Evolutionary conservation across 2,113 vertebrate species (phyloP).

Genomic region (Bagarius yarrelli): DNA sequence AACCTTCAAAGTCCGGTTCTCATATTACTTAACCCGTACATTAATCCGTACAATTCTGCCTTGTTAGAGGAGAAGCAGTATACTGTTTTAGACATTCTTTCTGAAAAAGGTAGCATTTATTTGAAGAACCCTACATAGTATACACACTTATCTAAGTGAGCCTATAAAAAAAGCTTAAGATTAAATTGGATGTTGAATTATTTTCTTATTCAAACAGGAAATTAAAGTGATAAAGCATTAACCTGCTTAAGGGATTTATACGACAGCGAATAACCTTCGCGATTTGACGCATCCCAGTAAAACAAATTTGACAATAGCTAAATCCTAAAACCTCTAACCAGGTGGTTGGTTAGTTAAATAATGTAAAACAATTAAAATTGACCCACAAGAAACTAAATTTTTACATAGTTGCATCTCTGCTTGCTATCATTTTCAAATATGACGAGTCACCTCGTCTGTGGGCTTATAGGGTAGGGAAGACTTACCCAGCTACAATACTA

Average conservation of each 20-base stretch:
- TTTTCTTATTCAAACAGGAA: background rate
- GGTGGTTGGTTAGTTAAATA: no score
- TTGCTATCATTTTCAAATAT: no score
- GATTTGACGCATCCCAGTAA: background rate
- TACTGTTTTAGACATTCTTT: slow-evolving; percentile 15
- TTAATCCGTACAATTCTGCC: slow-evolving; percentile 39
- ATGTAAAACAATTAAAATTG: no score
- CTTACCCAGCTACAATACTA: no score
- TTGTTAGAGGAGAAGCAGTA: slow-evolving; percentile 35
- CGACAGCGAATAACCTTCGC: background rate
- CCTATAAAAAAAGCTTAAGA: background rate
- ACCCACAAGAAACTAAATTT: no score
- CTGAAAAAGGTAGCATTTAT: background rate
- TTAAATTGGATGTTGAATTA: background rate
- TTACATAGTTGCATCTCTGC: no score
- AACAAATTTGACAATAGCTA: background rate
- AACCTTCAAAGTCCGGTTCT: slow-evolving; percentile 34
- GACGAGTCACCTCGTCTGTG: no score
- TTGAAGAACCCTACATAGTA: background rate
- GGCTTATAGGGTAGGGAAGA: no score
- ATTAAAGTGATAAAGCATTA: background rate
- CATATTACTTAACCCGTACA: slow-evolving; percentile 40
- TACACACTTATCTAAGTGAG: background rate
- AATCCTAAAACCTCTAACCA: background rate
- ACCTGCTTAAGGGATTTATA: background rate